Percentiles rank a stretch among this genome's conserved stretches.
These are phyloP conservation scores for Arizona elegans DNA, from an alignment of 2,113 vertebrate species.

Conservation along the genomic window DNA sequence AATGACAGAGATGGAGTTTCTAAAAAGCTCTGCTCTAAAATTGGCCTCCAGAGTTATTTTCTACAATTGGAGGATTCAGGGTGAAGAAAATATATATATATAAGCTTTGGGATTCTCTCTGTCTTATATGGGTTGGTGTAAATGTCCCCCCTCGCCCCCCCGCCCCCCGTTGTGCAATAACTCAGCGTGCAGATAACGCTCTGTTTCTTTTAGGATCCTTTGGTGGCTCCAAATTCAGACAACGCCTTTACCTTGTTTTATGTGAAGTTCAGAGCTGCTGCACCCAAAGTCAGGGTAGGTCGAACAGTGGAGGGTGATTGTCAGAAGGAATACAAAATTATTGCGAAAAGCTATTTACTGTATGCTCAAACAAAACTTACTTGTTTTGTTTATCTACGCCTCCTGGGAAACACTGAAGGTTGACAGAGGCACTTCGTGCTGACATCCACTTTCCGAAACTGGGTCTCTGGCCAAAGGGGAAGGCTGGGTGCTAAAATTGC, in stretches of 20 bases:
- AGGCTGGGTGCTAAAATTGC: not conserved
- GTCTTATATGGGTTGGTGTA: no score
- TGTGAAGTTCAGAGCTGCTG: constrained; percentile 93
- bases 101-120: not conserved
- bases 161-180: not conserved
- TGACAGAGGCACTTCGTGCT: not conserved
- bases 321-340: not conserved
- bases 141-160: no score
- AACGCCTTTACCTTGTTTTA: constrained; percentile 97
- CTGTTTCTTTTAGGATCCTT: constrained; percentile 79
- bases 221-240: constrained; percentile 83
- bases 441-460: not conserved
- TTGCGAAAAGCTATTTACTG: not conserved
- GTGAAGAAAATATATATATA: not conserved
- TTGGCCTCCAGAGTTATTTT: no score
- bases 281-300: constrained; percentile 96
- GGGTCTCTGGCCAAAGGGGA: not conserved
- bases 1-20: no score
- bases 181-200: constrained; percentile 15
- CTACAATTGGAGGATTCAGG: no score
- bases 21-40: no score
- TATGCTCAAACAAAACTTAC: not conserved
- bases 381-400: not conserved
- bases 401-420: not conserved
- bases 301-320: not conserved